Evolutionary conservation across 1,140 invertebrate genomes (phyloP), one percentile per base, ranked within the genome.

Genomic region (Saccostrea cuccullata): DNA sequence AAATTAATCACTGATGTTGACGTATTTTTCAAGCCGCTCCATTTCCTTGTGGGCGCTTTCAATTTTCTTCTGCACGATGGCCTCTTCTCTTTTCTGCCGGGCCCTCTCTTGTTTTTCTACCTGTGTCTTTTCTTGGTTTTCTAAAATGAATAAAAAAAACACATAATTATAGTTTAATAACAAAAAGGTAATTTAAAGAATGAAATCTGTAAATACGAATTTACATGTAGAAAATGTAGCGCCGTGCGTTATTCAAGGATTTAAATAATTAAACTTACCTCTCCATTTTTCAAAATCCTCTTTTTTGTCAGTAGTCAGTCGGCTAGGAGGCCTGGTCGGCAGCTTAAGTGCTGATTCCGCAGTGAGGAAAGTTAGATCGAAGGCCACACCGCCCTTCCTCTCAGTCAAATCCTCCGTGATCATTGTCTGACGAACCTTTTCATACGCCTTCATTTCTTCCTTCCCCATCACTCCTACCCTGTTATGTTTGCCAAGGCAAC

Each of bases 211-310:
- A 64, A n/a, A 64, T 12, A 64, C 1, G n/a, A n/a, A n/a, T n/a
- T n/a, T 64, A 64, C 13, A 67, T 23, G n/a, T 67, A 20, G 60
- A 67, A 17, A 67, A n/a, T 47, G 6, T 47, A 47, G 47, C 47
- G 0, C 0, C 1, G 9, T 47, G 9, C 0, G 5, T 6, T 47
- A 47, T 47, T 47, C 5, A 47, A 5, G 6, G 6, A 0, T 6
- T 47, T 47, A 0, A 47, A 9, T 47, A 8, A 47, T 47, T 47
- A 2, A 47, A 47, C 9, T 47, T n/a, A 67, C 60, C 60, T 67
- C 60, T 67, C 60, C 60, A 67, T n/a, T 67, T 67, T 23, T 67
- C 60, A 67, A 67, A 67, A 23, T 67, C 60, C 60, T 67, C 60
- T 20, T 67, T 23, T 67, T 67, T 67, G 60, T 67, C 60, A 23